Conservation (phyloP, 2,797 vertebrate species). For the Coracias cyanogaster region DNA sequence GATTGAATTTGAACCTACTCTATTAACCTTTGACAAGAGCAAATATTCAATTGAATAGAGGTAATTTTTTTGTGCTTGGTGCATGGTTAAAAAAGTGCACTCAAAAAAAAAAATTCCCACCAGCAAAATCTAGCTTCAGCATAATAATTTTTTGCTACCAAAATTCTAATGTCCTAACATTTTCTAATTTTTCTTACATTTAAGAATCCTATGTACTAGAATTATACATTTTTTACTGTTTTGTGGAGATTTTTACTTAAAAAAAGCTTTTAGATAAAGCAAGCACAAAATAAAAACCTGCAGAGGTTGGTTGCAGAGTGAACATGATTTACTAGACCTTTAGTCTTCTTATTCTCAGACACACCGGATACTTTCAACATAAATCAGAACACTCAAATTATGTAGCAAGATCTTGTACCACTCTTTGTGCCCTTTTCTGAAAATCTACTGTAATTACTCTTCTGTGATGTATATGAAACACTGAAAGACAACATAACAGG, state of each 20-base stretch:
- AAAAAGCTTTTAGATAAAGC: background rate
- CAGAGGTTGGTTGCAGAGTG: background rate
- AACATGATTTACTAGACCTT: background rate
- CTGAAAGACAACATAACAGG: background rate
- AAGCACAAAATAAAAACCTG: background rate
- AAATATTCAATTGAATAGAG: background rate
- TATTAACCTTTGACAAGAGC: background rate
- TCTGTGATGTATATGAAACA: background rate
- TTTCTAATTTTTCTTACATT: background rate
- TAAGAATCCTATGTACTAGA: background rate
- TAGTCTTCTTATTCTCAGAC: background rate
- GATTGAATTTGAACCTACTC: conserved; percentile 3
- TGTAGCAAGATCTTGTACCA: background rate
- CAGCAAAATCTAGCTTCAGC: background rate
- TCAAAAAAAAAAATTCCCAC: background rate
- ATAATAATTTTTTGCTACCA: background rate
- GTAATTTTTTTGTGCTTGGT: background rate
- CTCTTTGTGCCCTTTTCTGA: background rate
- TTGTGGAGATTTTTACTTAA: background rate
- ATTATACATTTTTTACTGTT: background rate
- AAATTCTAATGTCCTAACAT: background rate
- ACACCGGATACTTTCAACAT: background rate
- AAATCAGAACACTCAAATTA: background rate
- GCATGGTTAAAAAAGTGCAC: background rate
- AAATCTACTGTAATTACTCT: background rate